phyloP scores from a whole-genome alignment of 1,140 invertebrate genomes.

The Bombus haemorrhoidalis region DNA sequence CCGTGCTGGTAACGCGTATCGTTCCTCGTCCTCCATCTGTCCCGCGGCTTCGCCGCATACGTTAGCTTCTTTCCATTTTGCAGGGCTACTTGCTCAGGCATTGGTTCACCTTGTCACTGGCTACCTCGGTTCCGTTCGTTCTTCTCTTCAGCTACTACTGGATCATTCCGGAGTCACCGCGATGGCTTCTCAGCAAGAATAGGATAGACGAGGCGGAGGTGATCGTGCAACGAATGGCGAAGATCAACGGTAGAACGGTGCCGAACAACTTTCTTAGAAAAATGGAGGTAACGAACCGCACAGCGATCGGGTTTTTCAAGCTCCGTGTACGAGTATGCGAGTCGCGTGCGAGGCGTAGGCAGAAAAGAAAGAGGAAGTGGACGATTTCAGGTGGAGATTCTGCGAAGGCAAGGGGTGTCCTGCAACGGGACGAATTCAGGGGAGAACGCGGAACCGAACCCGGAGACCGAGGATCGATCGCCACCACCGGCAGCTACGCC shows the following conservation, averaged over 20 bases:
- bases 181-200: conserved; percentile 86
- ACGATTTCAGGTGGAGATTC: conserved; percentile 75
- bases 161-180: conserved; percentile 87
- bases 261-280: conserved; percentile 82
- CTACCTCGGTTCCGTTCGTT: conserved; percentile 88
- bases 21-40: background rate
- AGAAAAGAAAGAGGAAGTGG: too few relatives aligned
- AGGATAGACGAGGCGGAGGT: conserved; percentile 85
- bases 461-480: conserved; percentile 72
- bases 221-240: conserved; percentile 84
- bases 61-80: conserved; percentile 9
- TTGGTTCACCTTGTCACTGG: conserved; percentile 87
- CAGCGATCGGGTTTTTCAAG: too few relatives aligned
- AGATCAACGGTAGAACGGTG: conserved; percentile 83
- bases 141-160: conserved; percentile 86
- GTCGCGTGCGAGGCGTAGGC: too few relatives aligned
- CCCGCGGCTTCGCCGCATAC: background rate
- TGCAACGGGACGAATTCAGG: conserved; percentile 79
- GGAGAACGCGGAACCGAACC: conserved; percentile 60
- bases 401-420: conserved; percentile 76
- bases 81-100: conserved; percentile 85
- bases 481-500: conserved; percentile 83
- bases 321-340: too few relatives aligned
- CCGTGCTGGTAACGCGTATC: conserved; percentile 82
- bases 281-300: conserved; percentile 76